These are phyloP conservation scores for Cyprinella venusta DNA, from an alignment of 2,797 vertebrate genomes.

Conservation along the genomic window DNA sequence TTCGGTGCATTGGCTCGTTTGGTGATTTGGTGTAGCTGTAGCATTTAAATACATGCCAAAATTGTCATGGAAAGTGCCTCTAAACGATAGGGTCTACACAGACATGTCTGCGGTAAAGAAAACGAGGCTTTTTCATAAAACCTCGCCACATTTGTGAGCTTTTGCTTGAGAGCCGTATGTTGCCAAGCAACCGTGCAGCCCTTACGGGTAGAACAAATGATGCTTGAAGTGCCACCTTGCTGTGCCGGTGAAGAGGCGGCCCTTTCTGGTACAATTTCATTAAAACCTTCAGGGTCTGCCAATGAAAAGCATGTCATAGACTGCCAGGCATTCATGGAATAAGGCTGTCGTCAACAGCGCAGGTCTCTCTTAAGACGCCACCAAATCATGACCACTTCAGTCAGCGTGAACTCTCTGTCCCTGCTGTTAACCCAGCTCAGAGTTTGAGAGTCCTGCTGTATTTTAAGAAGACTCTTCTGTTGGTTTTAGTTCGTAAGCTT, in stretches of 20 bases:
- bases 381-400: not conserved
- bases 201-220: slow-evolving; percentile 58
- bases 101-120: slow-evolving; percentile 35
- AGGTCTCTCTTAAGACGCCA: not conserved
- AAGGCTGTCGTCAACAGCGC: slow-evolving; percentile 30
- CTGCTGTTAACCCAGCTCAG: slow-evolving; percentile 2
- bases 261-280: slow-evolving; percentile 49
- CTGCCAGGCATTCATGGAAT: slow-evolving; percentile 28
- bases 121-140: slow-evolving; percentile 35
- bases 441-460: not conserved
- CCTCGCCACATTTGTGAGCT: slow-evolving; percentile 51
- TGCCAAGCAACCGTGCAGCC: slow-evolving; percentile 57
- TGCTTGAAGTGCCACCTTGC: slow-evolving; percentile 61
- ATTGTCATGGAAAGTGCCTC: slow-evolving; percentile 24
- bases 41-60: slow-evolving; percentile 25
- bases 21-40: not conserved
- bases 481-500: not conserved
- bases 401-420: slow-evolving; percentile 3
- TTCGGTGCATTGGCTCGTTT: not conserved
- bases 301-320: slow-evolving; percentile 39
- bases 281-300: slow-evolving; percentile 52
- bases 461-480: not conserved
- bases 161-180: slow-evolving; percentile 57
- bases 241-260: slow-evolving; percentile 49
- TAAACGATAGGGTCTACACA: slow-evolving; percentile 54